Base-by-base conservation (phyloP, 92 coral and sea anemone genomes). In the Bergia puertoricense region DNA sequence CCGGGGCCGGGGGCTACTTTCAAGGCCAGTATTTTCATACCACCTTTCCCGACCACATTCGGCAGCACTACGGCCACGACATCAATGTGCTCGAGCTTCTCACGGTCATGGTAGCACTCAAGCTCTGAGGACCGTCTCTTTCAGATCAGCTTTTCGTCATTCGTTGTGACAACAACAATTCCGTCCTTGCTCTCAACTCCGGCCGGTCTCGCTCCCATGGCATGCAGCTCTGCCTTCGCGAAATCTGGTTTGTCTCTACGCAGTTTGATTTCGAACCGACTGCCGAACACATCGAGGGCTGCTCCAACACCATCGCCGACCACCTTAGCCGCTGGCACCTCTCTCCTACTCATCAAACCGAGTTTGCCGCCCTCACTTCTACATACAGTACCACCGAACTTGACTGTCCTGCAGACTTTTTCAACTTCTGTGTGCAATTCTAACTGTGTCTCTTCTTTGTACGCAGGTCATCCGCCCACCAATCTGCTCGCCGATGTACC, bases 281-380 rank as follows among this genome's bases (percentile, higher is more conserved):
- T 16, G 69, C 69, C 13, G 69, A 65, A 9, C 69, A 65, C n/a
- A 65, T 15, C 69, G n/a, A 65, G 20, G 23, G 69, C 69, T 65
- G 69, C n/a, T 65, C n/a, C n/a, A 65, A 65, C n/a, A 44, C 48
- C 48, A 44, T 44, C 0, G 48, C 48, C 48, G 6, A 44, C 48
- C 48, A 44, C 48, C 48, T 65, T 22, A 16, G n/a, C 20, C 3
- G 69, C 69, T 65, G 77, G 76, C 89, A 76, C 80, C 77, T 74
- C 30, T 30, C 30, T 30, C 30, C 30, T 30, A 30, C 30, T 30
- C 30, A 30, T 30, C 30, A 30, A 44, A 44, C 48, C 6, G 48
- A 2, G 4, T 44, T 44, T 44, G 48, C 48, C 6, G 48, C 3
- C 48, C 48, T 44, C 48, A 44, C 48, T 44, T 44, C 48, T 6